Evolutionary conservation across 2,797 vertebrate genomes (phyloP), one percentile per base, ranked within the genome.

Genomic region (Cryptoprocta ferox): DNA sequence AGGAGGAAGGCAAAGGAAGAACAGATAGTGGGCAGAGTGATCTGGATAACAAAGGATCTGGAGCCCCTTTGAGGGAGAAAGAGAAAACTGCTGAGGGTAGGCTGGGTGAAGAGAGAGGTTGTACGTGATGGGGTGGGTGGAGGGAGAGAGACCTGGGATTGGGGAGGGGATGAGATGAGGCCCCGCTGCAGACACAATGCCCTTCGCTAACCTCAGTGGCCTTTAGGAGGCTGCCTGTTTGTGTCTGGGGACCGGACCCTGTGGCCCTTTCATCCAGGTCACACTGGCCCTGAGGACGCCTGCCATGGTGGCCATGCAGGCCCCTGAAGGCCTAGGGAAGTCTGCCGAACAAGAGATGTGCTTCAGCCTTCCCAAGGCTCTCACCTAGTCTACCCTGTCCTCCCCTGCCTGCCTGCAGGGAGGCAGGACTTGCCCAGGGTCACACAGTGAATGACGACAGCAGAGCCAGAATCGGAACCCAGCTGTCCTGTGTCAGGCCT

Each of bases 401-500:
- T 19, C 3, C 0, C 12, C 32, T 21, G 30, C 8, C 1, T 10
- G 35, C 7, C 37, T 8, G 32, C 39, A 4, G 0, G 2, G 48
- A 37, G 21, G 56, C 56, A 24, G 39, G 35, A 12, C 48, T 37
- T 18, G 28, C 63, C 42, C 48, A 28, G 50, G 63, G 61, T 28
- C 82, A 83, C 32, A 63, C 4, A 4, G 53, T 26, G 24, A 66
- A 26, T 21, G n/a, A 53, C 3, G 16, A 83, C 90, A 76, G 65
- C 66, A 63, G 59, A 68, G 59, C 70, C 84, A 35, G 79, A 89
- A 30, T 0, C 3, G 45, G 78, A 68, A 42, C 30, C 24, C 42
- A 19, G 26, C 19, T 3, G 13, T 24, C 39, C 80, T 24, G 6
- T 2, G 35, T 70, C 8, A 0, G 75, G 39, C 16, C 59, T 81